A percentile compares a stretch with the other conserved stretches of the same genome.
These are phyloP conservation scores for Aleiodes alternator DNA, from an alignment of 2,888 invertebrate species.

Conservation along the genomic window DNA sequence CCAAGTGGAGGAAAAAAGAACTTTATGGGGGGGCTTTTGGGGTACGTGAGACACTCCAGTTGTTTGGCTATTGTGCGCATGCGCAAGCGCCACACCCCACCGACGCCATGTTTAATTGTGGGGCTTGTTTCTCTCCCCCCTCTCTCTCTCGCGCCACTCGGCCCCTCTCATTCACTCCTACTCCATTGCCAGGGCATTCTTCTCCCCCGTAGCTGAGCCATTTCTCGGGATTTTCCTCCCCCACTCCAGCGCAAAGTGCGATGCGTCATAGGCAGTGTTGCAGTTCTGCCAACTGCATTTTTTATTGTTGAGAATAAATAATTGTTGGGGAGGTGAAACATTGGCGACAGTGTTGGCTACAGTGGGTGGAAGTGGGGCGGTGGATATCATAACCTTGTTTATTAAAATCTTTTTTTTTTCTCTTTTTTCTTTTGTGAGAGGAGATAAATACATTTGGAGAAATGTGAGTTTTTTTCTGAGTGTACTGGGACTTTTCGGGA, in stretches of 20 bases:
- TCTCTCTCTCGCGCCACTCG: too few relatives aligned
- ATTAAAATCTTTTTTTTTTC: too few relatives aligned
- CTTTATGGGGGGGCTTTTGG: background rate
- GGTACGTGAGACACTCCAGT: background rate
- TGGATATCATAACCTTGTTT: too few relatives aligned
- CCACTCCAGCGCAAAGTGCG: background rate
- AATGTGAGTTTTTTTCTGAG: too few relatives aligned
- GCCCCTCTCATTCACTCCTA: slow-evolving; percentile 5
- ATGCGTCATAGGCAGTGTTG: background rate
- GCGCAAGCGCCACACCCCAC: slow-evolving; percentile 71
- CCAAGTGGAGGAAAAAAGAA: background rate
- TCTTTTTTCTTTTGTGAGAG: too few relatives aligned
- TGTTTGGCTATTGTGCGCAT: slow-evolving; percentile 57
- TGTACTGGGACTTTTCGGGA: too few relatives aligned
- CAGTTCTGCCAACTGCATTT: too few relatives aligned
- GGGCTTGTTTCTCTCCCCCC: slow-evolving; percentile 15
- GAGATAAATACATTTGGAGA: too few relatives aligned
- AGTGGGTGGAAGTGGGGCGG: too few relatives aligned
- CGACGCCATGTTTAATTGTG: slow-evolving; percentile 69
- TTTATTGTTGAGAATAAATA: too few relatives aligned
- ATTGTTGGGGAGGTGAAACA: too few relatives aligned
- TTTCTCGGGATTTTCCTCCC: slow-evolving; percentile 11
- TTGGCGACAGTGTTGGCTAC: too few relatives aligned
- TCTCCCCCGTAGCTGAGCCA: background rate
- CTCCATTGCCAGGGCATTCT: background rate